These are phyloP conservation scores for Leptopterna dolabrata DNA, from an alignment of 2,888 invertebrate genomes.

Conservation along the genomic window DNA sequence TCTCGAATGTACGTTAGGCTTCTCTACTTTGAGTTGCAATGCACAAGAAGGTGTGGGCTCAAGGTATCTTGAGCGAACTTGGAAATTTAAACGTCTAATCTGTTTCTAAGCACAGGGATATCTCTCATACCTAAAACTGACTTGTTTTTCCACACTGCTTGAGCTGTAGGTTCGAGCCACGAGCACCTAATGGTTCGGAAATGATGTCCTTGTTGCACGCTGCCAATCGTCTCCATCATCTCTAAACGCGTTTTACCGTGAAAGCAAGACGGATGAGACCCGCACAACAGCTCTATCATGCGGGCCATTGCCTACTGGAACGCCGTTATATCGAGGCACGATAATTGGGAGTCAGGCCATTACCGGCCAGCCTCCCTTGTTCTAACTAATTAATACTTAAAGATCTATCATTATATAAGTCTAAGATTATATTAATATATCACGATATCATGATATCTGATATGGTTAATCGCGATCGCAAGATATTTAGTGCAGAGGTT, in stretches of 20 bases:
- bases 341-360: too few species aligned
- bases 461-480: not conserved
- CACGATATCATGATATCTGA: not conserved
- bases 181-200: not conserved
- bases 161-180: not conserved
- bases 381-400: too few species aligned
- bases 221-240: not conserved
- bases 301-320: not conserved
- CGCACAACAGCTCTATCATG: slow-evolving; percentile 4
- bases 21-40: too few species aligned
- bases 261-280: not conserved
- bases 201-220: not conserved
- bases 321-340: not conserved
- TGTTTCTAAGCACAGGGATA: too few species aligned
- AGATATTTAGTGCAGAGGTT: not conserved
- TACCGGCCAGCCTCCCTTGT: too few species aligned
- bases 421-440: too few species aligned
- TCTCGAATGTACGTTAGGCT: too few species aligned
- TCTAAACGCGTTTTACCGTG: not conserved
- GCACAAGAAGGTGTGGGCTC: too few species aligned
- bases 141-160: not conserved
- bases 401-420: too few species aligned
- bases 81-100: too few species aligned
- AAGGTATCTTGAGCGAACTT: too few species aligned
- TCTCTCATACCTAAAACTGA: not conserved